These are phyloP conservation scores for Sphaerophoria rueppellii DNA, from an alignment of 2,888 invertebrate genomes.

Conservation along the genomic window DNA sequence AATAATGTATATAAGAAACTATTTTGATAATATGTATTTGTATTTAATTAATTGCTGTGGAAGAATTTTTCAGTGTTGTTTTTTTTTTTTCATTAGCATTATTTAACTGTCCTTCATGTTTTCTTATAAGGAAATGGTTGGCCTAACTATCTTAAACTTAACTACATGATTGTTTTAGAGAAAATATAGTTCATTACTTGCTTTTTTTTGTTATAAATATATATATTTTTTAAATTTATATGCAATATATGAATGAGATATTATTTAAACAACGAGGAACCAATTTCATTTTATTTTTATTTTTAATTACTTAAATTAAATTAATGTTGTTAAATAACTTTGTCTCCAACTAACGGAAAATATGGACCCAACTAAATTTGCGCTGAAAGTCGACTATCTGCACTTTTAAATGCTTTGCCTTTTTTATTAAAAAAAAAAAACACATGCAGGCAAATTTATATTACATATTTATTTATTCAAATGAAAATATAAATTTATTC, in stretches of 20 bases:
- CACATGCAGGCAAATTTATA: neutral
- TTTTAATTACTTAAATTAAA: slow-evolving; percentile 61
- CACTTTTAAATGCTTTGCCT: slow-evolving; percentile 62
- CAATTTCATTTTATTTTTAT: slow-evolving; percentile 59
- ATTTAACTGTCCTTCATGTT: slow-evolving; percentile 20
- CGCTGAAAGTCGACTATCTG: slow-evolving; percentile 43
- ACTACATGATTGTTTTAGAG: slow-evolving; percentile 43
- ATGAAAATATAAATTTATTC: slow-evolving; percentile 14
- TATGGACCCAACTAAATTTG: slow-evolving; percentile 47
- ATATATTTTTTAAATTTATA: slow-evolving; percentile 36
- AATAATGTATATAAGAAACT: slow-evolving; percentile 3
- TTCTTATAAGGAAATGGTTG: slow-evolving; percentile 33
- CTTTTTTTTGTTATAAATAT: slow-evolving; percentile 1
- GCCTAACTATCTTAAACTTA: slow-evolving; percentile 64
- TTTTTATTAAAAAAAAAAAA: neutral
- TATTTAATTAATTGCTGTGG: slow-evolving; percentile 13
- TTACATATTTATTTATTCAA: slow-evolving; percentile 3
- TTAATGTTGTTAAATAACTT: slow-evolving; percentile 56
- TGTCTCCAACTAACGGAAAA: slow-evolving; percentile 36
- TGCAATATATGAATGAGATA: slow-evolving; percentile 30
- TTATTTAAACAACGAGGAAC: slow-evolving; percentile 68
- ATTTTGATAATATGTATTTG: neutral
- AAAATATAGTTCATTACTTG: slow-evolving; percentile 57
- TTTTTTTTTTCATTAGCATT: slow-evolving; percentile 30
- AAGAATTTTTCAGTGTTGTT: slow-evolving; percentile 36